phyloP scores from a whole-genome alignment of 2,113 vertebrate species.

The Choloepus hoffmanni region DNA sequence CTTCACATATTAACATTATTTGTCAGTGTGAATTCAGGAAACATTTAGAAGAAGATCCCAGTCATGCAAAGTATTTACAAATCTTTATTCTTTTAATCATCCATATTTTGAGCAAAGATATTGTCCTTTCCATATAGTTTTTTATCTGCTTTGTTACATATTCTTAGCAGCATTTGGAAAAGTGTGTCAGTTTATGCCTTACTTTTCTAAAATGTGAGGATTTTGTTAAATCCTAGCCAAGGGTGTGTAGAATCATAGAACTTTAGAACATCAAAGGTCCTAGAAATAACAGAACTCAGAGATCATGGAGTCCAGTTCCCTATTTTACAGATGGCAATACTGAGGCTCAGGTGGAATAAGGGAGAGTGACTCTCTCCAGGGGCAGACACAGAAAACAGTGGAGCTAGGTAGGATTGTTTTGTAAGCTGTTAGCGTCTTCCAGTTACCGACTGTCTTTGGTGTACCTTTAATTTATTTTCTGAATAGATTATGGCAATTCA shows the following conservation, averaged over 20 bases:
- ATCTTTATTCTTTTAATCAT: constrained; percentile 46
- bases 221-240: constrained; percentile 38
- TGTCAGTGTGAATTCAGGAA: constrained; percentile 59
- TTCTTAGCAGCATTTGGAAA: constrained; percentile 32
- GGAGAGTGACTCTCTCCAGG: not conserved
- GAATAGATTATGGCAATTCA: constrained; percentile 29
- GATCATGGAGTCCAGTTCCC: not conserved
- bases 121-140: constrained; percentile 44
- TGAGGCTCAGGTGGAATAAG: not conserved
- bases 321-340: constrained; percentile 50
- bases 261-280: constrained; percentile 48
- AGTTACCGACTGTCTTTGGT: not conserved
- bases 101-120: constrained; percentile 38
- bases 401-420: not conserved
- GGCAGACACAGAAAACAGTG: not conserved
- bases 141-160: constrained; percentile 60
- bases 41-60: not conserved
- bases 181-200: constrained; percentile 22
- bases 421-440: not conserved
- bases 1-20: constrained; percentile 59
- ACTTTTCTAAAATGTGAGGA: not conserved
- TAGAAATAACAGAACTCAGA: not conserved
- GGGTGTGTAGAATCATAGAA: not conserved
- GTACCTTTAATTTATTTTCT: constrained; percentile 49
- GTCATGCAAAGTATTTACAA: constrained; percentile 38